Percentiles rank a stretch among this genome's conserved stretches.
These are phyloP conservation scores for Brachyistius frenatus DNA, from an alignment of 2,113 vertebrate genomes.

Conservation along the genomic window DNA sequence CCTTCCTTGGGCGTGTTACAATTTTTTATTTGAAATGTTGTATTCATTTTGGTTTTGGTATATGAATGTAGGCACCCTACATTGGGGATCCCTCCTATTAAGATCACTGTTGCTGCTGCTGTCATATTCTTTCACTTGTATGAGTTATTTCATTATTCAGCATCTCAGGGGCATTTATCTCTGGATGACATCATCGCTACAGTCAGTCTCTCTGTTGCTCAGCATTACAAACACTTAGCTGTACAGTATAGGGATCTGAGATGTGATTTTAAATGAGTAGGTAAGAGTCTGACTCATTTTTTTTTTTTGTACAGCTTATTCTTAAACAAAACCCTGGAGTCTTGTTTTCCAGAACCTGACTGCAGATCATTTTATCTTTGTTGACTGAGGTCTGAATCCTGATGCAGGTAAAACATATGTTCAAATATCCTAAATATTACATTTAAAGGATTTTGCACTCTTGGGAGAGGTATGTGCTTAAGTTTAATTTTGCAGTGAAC, in stretches of 20 bases:
- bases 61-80: no score
- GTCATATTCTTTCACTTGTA: constrained; percentile 17
- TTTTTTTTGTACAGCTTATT: not conserved
- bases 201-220: constrained; percentile 4
- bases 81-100: not conserved
- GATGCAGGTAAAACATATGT: not conserved
- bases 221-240: constrained; percentile 9
- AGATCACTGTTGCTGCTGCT: constrained; percentile 5
- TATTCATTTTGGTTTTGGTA: no score
- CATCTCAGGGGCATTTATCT: constrained; percentile 41
- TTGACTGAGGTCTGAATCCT: not conserved
- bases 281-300: not conserved
- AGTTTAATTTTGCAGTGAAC: constrained; percentile 12
- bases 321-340: not conserved
- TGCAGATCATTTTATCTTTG: not conserved
- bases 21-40: no score
- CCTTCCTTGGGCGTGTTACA: no score
- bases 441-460: not conserved
- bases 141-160: constrained; percentile 49
- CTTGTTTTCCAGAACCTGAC: not conserved
- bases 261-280: not conserved
- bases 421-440: not conserved
- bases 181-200: constrained; percentile 41
- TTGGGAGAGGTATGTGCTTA: not conserved
- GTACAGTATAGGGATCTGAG: not conserved